Base-by-base conservation (phyloP, 64 coral and sea anemone genomes). In the Platygyra sinensis region DNA sequence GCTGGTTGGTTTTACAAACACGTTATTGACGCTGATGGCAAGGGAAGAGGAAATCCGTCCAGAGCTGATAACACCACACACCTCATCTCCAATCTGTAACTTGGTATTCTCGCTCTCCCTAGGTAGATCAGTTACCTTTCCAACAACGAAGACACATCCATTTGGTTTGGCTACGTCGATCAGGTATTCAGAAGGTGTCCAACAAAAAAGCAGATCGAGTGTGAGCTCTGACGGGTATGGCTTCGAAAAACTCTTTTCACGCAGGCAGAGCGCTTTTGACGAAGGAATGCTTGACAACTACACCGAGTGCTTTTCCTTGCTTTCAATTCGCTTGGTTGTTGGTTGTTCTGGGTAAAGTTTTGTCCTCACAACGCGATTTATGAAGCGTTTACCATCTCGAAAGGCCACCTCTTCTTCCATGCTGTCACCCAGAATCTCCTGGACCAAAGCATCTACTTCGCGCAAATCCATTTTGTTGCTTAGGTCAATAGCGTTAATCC, bases 341-440 rank as follows among this genome's bases (percentile, higher is more conserved):
- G 17, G 10, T 2, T 3, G 17, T 3, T 19, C 16, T 8, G 4
- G 52, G 24, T 2, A 4, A 17, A 13, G 16, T 60, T 33, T 28
- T 10, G 78, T 60, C 4, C 54, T 24, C 1, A 60, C 52, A 62
- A 88, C 16, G 27, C 86, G 72, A 76, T 77, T 88, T 5, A 75
- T 76, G 52, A 88, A 77, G 8, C 55, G 55, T 59, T 32, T 36
- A 0, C 57, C 24, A 32, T 59, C n/a, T 73, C 54, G 54, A 55
- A 80, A 80, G 42, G 76, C 76, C 13, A 90, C 10, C 65, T 90
- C 88, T 30, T 80, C 78, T 73, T 80, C 88, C 30, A 19, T 18
- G 75, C n/a, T 52, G 8, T 62, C 30, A 60, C 32, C 25, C 10
- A 73, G 38, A 13, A 90, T 13, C 8, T 90, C 69, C 14, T 71